Percentiles rank a stretch among this genome's conserved stretches.
phyloP scores from a whole-genome alignment of 2,888 invertebrate species.

The Dasysyrphus tricinctus region DNA sequence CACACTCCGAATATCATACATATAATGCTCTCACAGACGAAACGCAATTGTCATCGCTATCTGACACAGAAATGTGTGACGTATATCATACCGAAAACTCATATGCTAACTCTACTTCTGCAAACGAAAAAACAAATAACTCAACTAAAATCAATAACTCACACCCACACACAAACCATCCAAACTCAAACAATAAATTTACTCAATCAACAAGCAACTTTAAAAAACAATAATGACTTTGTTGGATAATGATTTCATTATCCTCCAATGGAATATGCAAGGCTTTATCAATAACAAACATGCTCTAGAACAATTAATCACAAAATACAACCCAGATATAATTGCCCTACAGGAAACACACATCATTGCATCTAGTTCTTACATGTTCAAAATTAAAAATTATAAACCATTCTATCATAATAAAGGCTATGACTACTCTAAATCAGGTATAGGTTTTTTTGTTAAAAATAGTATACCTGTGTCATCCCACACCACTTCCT shows the following conservation, averaged over 20 bases:
- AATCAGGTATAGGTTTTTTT: neutral
- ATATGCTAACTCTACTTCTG: neutral
- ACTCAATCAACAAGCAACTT: conserved; percentile 2
- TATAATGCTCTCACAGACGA: neutral
- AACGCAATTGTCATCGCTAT: neutral
- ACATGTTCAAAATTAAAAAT: conserved; percentile 12
- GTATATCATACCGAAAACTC: too few species aligned
- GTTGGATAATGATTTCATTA: conserved; percentile 12
- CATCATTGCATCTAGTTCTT: neutral
- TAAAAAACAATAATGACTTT: conserved; percentile 25
- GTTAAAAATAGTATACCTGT: neutral
- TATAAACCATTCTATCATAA: conserved; percentile 8
- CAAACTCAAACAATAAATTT: conserved; percentile 1
- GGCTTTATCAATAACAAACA: neutral
- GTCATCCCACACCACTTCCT: neutral
- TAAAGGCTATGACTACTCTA: neutral
- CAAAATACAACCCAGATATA: conserved; percentile 15
- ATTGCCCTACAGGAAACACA: neutral
- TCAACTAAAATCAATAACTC: conserved; percentile 2
- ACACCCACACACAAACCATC: neutral
- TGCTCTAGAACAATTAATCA: neutral
- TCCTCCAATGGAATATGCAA: conserved; percentile 34
- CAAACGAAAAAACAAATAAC: conserved; percentile 5
- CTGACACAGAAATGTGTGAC: conserved; percentile 5
- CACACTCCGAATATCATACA: neutral